Evolutionary conservation across 1,140 invertebrate genomes (phyloP).

Genomic region (Whitmania pigra): DNA sequence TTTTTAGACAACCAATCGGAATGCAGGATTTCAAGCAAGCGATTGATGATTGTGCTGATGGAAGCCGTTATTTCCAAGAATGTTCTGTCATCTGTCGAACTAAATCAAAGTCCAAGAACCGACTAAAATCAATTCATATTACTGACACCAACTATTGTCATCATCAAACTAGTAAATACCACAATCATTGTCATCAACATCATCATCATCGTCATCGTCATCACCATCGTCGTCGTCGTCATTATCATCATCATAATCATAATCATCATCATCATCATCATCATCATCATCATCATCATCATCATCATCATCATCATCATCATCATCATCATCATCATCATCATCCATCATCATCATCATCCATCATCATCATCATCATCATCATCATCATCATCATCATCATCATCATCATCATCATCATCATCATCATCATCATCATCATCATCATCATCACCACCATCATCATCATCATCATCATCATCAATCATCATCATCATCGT

Average conservation of each 20-base stretch:
- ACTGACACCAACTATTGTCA: neutral
- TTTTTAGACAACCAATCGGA: too few species aligned
- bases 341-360: neutral
- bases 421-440: neutral
- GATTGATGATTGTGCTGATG: too few species aligned
- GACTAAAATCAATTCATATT: neutral
- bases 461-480: neutral
- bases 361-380: neutral
- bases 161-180: neutral
- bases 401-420: neutral
- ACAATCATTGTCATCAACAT: neutral
- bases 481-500: neutral
- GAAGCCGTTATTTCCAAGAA: too few species aligned
- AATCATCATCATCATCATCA: neutral
- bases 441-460: neutral
- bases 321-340: conserved; percentile 2
- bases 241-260: too few species aligned
- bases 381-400: neutral
- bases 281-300: neutral
- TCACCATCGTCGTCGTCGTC: neutral
- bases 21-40: too few species aligned
- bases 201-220: neutral
- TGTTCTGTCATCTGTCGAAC: too few species aligned
- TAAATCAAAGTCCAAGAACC: too few species aligned
- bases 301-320: neutral